Evolutionary conservation across 2,113 vertebrate species (phyloP).

Genomic region (Pedetes capensis): DNA sequence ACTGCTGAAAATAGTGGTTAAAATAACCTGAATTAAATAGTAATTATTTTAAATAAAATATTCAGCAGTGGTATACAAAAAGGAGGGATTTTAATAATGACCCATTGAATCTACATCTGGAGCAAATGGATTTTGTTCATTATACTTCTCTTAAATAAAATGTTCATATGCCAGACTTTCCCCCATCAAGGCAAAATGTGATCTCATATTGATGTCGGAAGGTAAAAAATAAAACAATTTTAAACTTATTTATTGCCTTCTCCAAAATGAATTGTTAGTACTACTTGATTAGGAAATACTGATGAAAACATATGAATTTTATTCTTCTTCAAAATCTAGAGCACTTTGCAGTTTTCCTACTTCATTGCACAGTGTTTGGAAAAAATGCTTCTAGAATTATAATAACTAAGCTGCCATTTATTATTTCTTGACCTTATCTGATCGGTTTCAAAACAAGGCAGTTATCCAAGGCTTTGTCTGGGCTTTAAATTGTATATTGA

Average conservation of each 20-base stretch:
- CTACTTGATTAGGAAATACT: background rate
- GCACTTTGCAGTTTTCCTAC: background rate
- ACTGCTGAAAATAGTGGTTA: background rate
- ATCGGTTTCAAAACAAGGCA: background rate
- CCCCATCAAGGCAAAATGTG: background rate
- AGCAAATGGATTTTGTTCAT: background rate
- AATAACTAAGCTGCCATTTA: background rate
- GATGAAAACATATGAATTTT: background rate
- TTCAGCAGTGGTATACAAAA: background rate
- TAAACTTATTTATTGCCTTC: background rate
- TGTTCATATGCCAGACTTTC: background rate
- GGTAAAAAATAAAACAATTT: background rate
- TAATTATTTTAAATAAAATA: constrained; percentile 3
- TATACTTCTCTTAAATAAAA: background rate
- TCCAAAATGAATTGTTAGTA: background rate
- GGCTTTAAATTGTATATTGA: background rate
- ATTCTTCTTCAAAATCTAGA: background rate
- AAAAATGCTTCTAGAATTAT: background rate
- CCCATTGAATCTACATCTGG: background rate
- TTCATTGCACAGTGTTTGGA: background rate
- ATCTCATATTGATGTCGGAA: background rate
- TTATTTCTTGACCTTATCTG: background rate
- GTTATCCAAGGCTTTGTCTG: background rate
- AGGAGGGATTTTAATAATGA: background rate
- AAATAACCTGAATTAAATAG: background rate